Base-by-base conservation (phyloP, 1,140 invertebrate genomes). In the Papilio dardanus region DNA sequence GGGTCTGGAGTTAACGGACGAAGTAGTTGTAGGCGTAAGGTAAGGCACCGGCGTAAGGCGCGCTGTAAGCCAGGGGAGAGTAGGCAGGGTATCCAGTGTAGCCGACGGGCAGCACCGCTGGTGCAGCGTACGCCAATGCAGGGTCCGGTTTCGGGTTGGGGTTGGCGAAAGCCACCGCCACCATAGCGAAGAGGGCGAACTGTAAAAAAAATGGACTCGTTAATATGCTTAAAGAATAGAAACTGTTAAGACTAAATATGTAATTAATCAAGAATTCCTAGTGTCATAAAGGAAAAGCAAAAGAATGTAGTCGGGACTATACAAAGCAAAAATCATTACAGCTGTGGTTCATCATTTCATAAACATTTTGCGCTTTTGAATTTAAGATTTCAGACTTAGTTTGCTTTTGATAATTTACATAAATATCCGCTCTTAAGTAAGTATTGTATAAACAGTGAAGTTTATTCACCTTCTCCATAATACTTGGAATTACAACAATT, bases 91-190 rank as follows among this genome's bases (percentile, higher is more conserved):
- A 90, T 65, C 5, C 7, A 37, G 35, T 2, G 35, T 37, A 37
- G 35, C 81, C 80, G 2, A 80, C 74, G 31, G 85, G 82, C 21
- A 74, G 30, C 14, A 79, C 75, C 16, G 79, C 76, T 58, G 79
- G 75, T 40, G 68, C 83, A 8, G 85, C 37, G 84, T 91, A 92
- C 21, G 79, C 75, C 35, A 86, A 14, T 7, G 82, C 79, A 62
- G 83, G 91, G 37, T 90, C 90, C 62, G 81, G 89, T 68, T 88
- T 87, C 71, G 76, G 85, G 84, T 75, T 90, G 69, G 94, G 94
- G 81, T 86, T 92, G 79, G 94, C 94, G 79, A 93, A 92, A 58
- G 93, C 94, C 74, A 94, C 84, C 50, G 92, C 93, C 86, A 94
- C 80, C 74, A 94, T 78, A 79, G 93, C 91, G 81, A 94, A 89